Conservation (phyloP, 2,888 invertebrate genomes). For the Phortica magna region DNA sequence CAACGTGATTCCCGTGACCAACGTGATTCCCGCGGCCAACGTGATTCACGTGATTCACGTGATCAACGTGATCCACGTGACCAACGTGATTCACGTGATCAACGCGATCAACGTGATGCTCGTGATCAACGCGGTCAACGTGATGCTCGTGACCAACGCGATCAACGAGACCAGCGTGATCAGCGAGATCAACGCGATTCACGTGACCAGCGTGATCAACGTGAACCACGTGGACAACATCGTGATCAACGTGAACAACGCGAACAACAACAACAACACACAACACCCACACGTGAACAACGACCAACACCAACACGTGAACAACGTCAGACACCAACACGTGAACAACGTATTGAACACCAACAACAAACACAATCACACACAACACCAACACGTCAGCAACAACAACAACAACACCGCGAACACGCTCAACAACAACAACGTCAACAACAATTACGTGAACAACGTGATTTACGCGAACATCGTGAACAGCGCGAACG, state of each 20-base stretch:
- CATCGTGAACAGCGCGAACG: slow-evolving; percentile 50
- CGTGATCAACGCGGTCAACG: slow-evolving; percentile 49
- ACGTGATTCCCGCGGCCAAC: neutral
- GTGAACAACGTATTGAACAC: slow-evolving; percentile 46
- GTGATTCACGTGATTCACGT: neutral
- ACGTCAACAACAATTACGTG: slow-evolving; percentile 45
- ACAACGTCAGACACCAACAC: slow-evolving; percentile 27
- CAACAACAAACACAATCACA: slow-evolving; percentile 61
- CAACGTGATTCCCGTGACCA: neutral
- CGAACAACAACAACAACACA: slow-evolving; percentile 49
- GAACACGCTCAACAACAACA: slow-evolving; percentile 54
- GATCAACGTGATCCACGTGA: neutral
- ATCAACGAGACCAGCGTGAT: slow-evolving; percentile 36
- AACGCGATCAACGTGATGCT: slow-evolving; percentile 39
- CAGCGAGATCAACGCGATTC: slow-evolving; percentile 42
- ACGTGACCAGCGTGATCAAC: slow-evolving; percentile 44
- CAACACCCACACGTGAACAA: slow-evolving; percentile 41
- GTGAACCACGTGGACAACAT: slow-evolving; percentile 33
- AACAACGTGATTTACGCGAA: slow-evolving; percentile 37
- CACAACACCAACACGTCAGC: slow-evolving; percentile 46
- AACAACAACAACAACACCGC: slow-evolving; percentile 50
- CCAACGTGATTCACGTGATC: slow-evolving; percentile 38
- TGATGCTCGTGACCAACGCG: slow-evolving; percentile 43
- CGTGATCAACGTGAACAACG: slow-evolving; percentile 33
- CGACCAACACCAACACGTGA: slow-evolving; percentile 30